These are phyloP conservation scores for Pelvicachromis taeniatus DNA, from an alignment of 2,113 vertebrate genomes.

Conservation along the genomic window DNA sequence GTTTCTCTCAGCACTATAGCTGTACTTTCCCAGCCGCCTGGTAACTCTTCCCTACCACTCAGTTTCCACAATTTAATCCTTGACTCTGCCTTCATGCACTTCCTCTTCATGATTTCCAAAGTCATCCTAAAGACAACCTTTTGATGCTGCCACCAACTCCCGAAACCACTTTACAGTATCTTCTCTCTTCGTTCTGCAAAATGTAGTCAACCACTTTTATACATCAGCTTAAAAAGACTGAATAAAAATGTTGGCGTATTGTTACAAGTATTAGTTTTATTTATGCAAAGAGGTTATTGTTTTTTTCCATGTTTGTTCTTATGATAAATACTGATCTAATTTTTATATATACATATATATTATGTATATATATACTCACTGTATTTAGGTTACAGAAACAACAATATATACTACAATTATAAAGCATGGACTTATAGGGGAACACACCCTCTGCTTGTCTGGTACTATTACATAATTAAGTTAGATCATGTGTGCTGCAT, in stretches of 20 bases:
- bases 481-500: neutral
- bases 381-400: neutral
- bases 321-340: neutral
- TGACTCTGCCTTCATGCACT: neutral
- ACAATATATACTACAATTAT: neutral
- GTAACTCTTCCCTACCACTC: neutral
- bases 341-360: neutral
- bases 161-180: neutral
- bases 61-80: neutral
- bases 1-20: neutral
- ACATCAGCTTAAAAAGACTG: neutral
- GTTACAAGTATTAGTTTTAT: neutral
- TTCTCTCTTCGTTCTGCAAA: neutral
- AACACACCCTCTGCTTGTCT: neutral
- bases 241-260: neutral
- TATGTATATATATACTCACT: neutral
- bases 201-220: neutral
- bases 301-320: neutral
- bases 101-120: neutral
- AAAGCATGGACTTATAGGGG: neutral
- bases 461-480: neutral
- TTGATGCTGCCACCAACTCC: neutral
- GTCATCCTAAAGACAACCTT: neutral
- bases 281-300: too few relatives aligned
- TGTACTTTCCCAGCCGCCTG: neutral